Evolutionary conservation across 2,797 vertebrate species (phyloP).

Genomic region (Petrocephalus schoutedeni): DNA sequence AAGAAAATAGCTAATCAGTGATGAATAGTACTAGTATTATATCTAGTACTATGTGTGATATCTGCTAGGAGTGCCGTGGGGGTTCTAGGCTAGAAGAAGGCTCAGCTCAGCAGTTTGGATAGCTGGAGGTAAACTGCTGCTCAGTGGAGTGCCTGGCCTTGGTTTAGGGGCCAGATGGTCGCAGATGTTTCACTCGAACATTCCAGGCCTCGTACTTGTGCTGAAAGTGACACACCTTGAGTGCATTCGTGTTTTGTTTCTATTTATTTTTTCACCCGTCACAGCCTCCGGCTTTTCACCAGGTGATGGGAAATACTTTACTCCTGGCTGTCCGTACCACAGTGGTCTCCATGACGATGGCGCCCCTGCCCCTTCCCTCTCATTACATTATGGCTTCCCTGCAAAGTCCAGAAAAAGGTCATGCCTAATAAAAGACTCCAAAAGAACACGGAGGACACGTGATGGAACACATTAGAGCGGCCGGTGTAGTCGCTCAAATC

Average conservation of each 20-base stretch:
- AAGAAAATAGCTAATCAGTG: background rate
- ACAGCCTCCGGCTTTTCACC: background rate
- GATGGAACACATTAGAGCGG: background rate
- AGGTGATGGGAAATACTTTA: background rate
- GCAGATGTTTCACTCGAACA: background rate
- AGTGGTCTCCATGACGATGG: background rate
- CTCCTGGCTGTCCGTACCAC: background rate
- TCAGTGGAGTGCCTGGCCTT: background rate
- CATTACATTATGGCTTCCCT: background rate
- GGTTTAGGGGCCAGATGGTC: background rate
- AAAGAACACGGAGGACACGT: background rate
- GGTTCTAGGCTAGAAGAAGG: background rate
- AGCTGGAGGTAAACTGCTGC: background rate
- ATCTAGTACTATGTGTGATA: background rate
- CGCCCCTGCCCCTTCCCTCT: background rate
- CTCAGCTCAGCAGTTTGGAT: background rate
- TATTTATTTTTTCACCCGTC: background rate
- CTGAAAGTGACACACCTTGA: background rate
- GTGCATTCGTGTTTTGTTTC: background rate
- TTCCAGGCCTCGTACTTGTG: background rate
- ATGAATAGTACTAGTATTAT: background rate
- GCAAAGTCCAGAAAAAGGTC: conserved; percentile 7
- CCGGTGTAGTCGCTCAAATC: background rate
- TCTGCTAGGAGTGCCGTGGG: background rate
- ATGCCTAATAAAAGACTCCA: background rate